These are phyloP conservation scores for Drosophila nigromelanica DNA, from an alignment of 1,140 invertebrate genomes.

Conservation along the genomic window DNA sequence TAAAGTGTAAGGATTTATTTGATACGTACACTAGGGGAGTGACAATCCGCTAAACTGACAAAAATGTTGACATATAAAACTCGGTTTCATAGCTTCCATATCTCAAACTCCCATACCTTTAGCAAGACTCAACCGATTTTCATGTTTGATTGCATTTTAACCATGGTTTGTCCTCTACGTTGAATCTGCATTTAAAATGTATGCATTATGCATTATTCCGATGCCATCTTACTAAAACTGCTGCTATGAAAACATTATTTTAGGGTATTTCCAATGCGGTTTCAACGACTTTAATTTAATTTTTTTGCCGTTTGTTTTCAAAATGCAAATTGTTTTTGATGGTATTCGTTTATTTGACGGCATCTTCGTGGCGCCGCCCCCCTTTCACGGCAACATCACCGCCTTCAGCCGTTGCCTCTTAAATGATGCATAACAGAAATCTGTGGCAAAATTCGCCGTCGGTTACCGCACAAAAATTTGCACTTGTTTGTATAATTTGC, in stretches of 20 bases:
- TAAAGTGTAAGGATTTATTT: too few relatives aligned
- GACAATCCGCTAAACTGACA: too few relatives aligned
- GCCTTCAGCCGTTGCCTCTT: slow-evolving; percentile 14
- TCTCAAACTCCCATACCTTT: too few relatives aligned
- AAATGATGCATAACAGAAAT: slow-evolving; percentile 59
- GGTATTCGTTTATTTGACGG: slow-evolving; percentile 31
- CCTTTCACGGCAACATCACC: background rate
- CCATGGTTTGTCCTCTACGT: too few relatives aligned
- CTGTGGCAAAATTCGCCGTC: slow-evolving; percentile 20
- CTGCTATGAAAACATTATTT: background rate
- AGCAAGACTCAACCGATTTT: too few relatives aligned
- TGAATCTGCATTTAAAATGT: too few relatives aligned
- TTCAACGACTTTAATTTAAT: background rate
- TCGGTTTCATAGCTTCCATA: too few relatives aligned
- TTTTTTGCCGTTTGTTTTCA: slow-evolving; percentile 29
- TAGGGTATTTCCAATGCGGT: slow-evolving; percentile 15
- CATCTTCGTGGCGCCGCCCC: background rate
- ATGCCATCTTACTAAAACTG: too few relatives aligned
- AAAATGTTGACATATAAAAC: too few relatives aligned
- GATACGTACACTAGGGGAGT: too few relatives aligned
- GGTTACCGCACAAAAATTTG: slow-evolving; percentile 55
- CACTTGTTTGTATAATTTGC: slow-evolving; percentile 29
- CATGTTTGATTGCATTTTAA: too few relatives aligned
- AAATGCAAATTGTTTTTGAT: slow-evolving; percentile 39
- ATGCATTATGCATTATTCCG: too few relatives aligned